Base-by-base conservation (phyloP, 2,797 vertebrate species). In the Hylomyscus alleni region DNA sequence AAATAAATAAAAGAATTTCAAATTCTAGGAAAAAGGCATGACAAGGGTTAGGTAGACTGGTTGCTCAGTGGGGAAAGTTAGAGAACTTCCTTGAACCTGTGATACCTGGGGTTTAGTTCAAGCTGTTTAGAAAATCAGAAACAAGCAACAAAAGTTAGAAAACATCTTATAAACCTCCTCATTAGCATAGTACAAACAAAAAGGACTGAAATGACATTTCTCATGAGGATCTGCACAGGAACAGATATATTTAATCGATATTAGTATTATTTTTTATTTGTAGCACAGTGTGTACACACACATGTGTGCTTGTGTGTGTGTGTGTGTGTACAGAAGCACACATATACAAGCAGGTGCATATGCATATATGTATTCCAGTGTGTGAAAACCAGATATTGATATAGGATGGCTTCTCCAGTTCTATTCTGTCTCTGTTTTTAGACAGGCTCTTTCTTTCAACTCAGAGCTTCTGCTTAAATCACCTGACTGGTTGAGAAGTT, bases 131-230 rank as follows among this genome's bases (percentile, higher is more conserved):
- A 5, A 50, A 6, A 87, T 77, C 12, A 89, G 80, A 92, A 89
- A 83, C 0, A n/a, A 52, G 12, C 37, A 58, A 90, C 3, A 0
- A 85, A 58, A 80, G 9, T 73, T 37, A 75, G 20, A 56, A 82
- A 93, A 83, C 19, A 22, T 40, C 50, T 91, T 85, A 85, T 19
- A 86, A 89, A 89, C 1, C 40, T 94, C 26, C 50, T 86, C 12
- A 12, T 58, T 5, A 29, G 22, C 29, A 26, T 34, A 91, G 34
- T 54, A 19, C 5, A 22, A 50, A 65, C 20, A 83, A 94, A 94
- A 86, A 40, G 44, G n/a, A 58, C 40, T 73, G 52, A 89, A 92
- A 54, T 17, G 22, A 19, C 14, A 15, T 58, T 76, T 34, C 11
- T 84, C 34, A 10, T 76, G 31, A 88, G 47, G n/a, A 56, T 73